Conservation (phyloP, 2,113 vertebrate species). For the Hippotragus niger region DNA sequence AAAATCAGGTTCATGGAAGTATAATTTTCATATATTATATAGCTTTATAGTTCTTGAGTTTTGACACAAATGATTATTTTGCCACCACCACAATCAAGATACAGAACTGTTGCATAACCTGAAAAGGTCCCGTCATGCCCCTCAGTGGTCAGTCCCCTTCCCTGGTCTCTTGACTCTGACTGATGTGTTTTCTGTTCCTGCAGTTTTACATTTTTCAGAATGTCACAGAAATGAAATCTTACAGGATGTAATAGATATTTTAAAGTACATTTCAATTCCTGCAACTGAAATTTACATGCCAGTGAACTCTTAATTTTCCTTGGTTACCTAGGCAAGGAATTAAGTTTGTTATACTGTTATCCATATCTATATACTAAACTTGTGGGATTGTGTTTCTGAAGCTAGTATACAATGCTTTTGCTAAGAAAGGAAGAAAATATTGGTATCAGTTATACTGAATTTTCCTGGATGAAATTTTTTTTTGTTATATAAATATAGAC, state of each 20-base stretch:
- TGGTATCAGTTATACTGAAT: background rate
- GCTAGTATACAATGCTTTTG: background rate
- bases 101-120: background rate
- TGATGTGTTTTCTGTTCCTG: background rate
- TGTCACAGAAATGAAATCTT: background rate
- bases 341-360: background rate
- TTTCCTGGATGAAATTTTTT: background rate
- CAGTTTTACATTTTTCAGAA: background rate
- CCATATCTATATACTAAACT: background rate
- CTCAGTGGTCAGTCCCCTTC: background rate
- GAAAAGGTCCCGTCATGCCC: accelerated
- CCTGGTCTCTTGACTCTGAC: background rate
- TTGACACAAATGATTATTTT: background rate
- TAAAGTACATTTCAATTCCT: background rate
- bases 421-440: background rate
- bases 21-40: background rate
- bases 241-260: background rate
- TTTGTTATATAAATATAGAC: background rate
- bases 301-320: background rate
- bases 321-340: background rate
- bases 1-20: background rate
- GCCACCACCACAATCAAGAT: background rate
- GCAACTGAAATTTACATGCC: background rate
- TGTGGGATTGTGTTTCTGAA: background rate
- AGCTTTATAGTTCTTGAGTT: background rate